These are phyloP conservation scores for Xerus inauris DNA, from an alignment of 2,113 vertebrate species.

Conservation along the genomic window DNA sequence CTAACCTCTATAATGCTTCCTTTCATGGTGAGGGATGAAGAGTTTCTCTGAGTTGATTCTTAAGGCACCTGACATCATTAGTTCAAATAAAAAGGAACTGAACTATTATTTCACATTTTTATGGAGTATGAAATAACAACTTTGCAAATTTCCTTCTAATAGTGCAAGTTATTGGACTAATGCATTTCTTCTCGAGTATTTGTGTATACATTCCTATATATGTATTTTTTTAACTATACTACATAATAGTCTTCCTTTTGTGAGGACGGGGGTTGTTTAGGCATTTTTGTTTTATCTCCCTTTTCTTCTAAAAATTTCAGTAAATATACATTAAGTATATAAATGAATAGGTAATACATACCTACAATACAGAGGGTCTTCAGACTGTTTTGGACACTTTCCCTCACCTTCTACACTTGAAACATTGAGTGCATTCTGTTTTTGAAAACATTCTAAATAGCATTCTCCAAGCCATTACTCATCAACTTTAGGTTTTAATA, in stretches of 20 bases:
- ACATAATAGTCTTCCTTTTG: neutral
- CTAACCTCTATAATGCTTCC: neutral
- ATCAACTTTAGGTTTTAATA: neutral
- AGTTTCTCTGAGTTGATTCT: neutral
- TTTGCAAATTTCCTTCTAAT: neutral
- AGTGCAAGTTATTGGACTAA: neutral
- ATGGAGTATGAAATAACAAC: neutral
- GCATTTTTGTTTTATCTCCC: neutral
- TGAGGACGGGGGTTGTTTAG: rapidly evolving
- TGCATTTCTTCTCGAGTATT: neutral
- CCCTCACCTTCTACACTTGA: neutral
- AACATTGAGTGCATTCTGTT: neutral
- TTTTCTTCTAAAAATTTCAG: neutral
- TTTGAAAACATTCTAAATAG: neutral
- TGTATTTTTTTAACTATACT: neutral
- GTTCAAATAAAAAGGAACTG: neutral
- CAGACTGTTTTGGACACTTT: neutral
- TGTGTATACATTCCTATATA: neutral
- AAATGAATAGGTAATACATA: neutral
- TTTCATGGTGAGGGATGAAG: neutral
- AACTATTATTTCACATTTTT: neutral
- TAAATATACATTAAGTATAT: neutral
- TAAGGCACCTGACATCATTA: neutral
- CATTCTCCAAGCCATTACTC: neutral
- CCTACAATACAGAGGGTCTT: neutral